Evolutionary conservation across 2,888 invertebrate genomes (phyloP), one percentile per base, ranked within the genome.

Genomic region (Cataglyphis livida): DNA sequence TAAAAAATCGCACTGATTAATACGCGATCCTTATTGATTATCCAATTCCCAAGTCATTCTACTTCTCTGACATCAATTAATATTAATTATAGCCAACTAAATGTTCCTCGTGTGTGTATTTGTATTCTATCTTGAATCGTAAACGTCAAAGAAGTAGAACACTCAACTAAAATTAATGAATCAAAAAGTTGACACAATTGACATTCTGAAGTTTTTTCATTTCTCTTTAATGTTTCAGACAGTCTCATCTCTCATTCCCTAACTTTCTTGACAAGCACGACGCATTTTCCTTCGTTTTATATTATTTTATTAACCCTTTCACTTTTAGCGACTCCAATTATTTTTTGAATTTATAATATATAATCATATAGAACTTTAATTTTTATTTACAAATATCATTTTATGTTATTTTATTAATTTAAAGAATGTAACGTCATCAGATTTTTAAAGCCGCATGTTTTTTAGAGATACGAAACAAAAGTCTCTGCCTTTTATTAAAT

Each of bases 81-180:
- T 75, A 75, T 62, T 75, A 66, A 76, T 76, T 66, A 38, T 21
- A 25, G 2, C 38, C n/a, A 28, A n/a, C 18, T 75, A 18, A 75
- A 75, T 48, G 48, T 51, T 64, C 6, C 10, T 48, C 18, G 65
- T 18, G 41, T 38, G 48, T 2, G 12, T 12, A 15, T n/a, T 1
- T 12, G 18, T 18, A 32, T 12, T 48, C 7, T 12, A 25, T 65
- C 64, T n/a, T 4, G 51, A 38, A 57, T 59, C 9, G 25, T 65
- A 64, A 51, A 51, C n/a, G 66, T 54, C 38, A 41, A 25, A 38
- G 18, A 48, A 44, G 21, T 62, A 32, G 25, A 64, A 35, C 4
- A 10, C 48, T 35, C 51, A 65, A 75, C 32, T 75, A 41, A 75
- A 75, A 65, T 65, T 65, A 75, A 65, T 38, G 51, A 75, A 48